Percentiles rank a stretch among this genome's conserved stretches.
Evolutionary conservation across 1,140 invertebrate genomes (phyloP).

Genomic region (Hetaerina americana): DNA sequence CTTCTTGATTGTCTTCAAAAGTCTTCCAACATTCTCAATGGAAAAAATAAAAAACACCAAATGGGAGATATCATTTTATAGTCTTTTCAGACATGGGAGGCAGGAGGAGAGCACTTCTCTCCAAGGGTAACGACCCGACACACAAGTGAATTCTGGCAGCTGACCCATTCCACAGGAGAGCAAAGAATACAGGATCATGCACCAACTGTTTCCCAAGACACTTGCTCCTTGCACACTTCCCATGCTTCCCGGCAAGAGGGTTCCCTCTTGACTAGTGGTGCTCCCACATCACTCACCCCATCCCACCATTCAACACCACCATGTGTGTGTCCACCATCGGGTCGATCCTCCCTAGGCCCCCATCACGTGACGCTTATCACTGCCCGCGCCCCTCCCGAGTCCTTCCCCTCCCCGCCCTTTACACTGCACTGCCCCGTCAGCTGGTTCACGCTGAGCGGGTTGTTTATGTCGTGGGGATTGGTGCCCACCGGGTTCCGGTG

Average conservation of each 20-base stretch:
- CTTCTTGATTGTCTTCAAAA: background rate
- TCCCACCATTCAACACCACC: too few species aligned
- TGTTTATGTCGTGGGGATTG: slow-evolving; percentile 80
- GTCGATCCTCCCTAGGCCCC: background rate
- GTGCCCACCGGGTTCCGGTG: slow-evolving; percentile 70
- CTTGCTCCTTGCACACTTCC: background rate
- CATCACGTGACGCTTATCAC: background rate
- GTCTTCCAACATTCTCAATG: background rate
- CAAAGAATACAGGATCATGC: background rate
- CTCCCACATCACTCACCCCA: background rate
- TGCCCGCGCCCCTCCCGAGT: background rate
- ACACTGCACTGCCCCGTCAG: slow-evolving; percentile 60
- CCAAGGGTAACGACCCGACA: background rate
- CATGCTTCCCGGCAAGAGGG: background rate
- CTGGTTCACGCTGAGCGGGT: slow-evolving; percentile 78
- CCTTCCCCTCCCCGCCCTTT: slow-evolving; percentile 22
- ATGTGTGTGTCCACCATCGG: background rate
- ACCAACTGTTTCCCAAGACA: background rate
- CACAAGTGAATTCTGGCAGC: background rate
- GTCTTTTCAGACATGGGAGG: background rate
- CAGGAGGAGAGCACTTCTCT: background rate
- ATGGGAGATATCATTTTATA: background rate
- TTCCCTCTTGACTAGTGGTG: background rate
- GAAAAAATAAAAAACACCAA: background rate
- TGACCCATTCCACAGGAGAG: background rate